phyloP scores from a whole-genome alignment of 2,888 invertebrate genomes.

The Caenorhabditis doughertyi region DNA sequence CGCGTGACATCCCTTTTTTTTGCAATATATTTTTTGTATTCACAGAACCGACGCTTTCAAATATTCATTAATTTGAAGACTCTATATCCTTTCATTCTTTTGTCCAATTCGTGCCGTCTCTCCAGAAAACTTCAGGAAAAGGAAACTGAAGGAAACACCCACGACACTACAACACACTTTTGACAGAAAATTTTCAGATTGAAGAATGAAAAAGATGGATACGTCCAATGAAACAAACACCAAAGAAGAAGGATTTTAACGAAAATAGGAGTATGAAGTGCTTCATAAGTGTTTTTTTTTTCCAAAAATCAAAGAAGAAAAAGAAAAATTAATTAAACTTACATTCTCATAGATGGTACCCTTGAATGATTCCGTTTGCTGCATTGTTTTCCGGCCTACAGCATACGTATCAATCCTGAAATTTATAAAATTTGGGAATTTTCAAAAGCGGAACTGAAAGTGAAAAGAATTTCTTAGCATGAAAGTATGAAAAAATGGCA shows the following conservation, averaged over 20 bases:
- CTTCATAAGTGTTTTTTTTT: constrained; percentile 5
- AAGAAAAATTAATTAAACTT: neutral
- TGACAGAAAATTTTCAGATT: neutral
- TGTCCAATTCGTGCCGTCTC: constrained; percentile 24
- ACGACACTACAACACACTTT: constrained; percentile 31
- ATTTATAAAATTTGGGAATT: neutral
- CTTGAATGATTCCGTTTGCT: constrained; percentile 54
- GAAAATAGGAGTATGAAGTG: constrained; percentile 13
- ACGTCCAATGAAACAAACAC: constrained; percentile 12
- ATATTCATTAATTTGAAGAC: constrained; percentile 37
- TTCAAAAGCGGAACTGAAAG: neutral
- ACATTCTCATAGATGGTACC: constrained; percentile 62
- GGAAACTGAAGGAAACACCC: constrained; percentile 39
- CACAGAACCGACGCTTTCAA: constrained; percentile 24
- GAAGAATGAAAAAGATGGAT: neutral
- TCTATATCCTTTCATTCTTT: constrained; percentile 19
- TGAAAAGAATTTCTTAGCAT: neutral
- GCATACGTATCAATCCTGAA: constrained; percentile 61
- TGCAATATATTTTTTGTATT: constrained; percentile 7
- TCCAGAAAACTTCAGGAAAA: neutral
- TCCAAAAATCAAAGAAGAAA: neutral
- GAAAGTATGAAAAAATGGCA: too few species aligned
- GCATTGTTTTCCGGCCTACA: constrained; percentile 54
- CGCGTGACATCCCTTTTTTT: constrained; percentile 1
- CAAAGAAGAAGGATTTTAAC: constrained; percentile 1